Percentiles rank a stretch among this genome's conserved stretches.
phyloP scores from a whole-genome alignment of 2,888 invertebrate genomes.

The Alloplasta piceator region DNA sequence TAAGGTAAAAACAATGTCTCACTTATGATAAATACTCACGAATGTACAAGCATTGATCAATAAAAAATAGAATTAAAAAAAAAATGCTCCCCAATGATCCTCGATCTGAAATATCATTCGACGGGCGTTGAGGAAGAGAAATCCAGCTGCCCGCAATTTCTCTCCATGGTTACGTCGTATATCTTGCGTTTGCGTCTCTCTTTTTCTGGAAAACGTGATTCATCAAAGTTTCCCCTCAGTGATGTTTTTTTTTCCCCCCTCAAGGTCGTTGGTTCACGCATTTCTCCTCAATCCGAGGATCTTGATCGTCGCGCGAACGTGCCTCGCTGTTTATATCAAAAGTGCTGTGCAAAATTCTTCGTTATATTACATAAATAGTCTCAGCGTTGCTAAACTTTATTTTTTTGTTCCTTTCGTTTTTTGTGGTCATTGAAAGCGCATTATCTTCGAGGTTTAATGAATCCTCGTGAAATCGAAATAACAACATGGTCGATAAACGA shows the following conservation, averaged over 20 bases:
- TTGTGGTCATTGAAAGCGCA: neutral
- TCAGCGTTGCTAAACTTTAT: neutral
- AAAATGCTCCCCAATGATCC: neutral
- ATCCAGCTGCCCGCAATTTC: constrained; percentile 53
- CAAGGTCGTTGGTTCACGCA: constrained; percentile 16
- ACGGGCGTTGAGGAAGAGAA: constrained; percentile 55
- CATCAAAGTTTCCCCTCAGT: constrained; percentile 18
- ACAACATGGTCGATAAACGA: neutral
- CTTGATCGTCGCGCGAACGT: neutral
- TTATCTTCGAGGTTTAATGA: neutral
- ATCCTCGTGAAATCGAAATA: constrained; percentile 5
- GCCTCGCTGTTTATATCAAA: constrained; percentile 9
- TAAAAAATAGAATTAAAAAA: neutral
- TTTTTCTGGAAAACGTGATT: constrained; percentile 36
- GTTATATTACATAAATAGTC: constrained; percentile 24
- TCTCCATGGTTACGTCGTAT: constrained; percentile 54
- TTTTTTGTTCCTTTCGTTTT: neutral
- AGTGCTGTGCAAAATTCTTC: neutral
- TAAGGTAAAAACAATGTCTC: constrained; percentile 58
- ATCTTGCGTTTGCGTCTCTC: constrained; percentile 11
- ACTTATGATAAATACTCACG: neutral
- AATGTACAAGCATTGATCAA: neutral
- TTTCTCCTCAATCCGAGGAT: neutral
- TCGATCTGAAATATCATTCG: neutral
- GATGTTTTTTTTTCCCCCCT: neutral